Evolutionary conservation across 2,888 invertebrate genomes (phyloP).

Genomic region (Leucania comma): DNA sequence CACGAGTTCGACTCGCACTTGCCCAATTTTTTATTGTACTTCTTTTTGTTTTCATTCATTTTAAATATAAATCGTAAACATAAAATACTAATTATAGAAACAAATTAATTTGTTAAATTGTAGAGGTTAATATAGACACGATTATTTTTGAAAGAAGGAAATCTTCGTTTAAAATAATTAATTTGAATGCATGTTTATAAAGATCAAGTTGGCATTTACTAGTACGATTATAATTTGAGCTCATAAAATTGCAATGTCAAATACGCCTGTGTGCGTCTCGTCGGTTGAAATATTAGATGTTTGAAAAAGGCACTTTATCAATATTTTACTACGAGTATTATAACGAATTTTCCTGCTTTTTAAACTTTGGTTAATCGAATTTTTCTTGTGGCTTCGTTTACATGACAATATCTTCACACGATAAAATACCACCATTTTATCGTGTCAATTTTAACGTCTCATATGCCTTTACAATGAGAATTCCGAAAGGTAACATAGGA

Average conservation of each 20-base stretch:
- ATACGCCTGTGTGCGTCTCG: not conserved
- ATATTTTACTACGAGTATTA: not conserved
- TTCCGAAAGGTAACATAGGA: not conserved
- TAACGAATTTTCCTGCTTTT: not conserved
- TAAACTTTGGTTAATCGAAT: too few relatives aligned
- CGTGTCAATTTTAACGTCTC: too few relatives aligned
- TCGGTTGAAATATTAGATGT: conserved; percentile 8
- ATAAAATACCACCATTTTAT: too few relatives aligned
- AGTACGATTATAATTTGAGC: not conserved
- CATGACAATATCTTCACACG: too few relatives aligned
- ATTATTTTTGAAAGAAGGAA: not conserved
- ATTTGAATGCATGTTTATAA: not conserved
- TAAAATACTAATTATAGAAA: too few relatives aligned
- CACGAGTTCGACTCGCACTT: too few relatives aligned
- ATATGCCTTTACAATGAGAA: not conserved
- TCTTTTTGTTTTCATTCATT: too few relatives aligned
- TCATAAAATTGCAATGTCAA: not conserved
- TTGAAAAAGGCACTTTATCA: conserved; percentile 32
- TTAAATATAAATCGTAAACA: too few relatives aligned
- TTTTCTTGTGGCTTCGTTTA: too few relatives aligned
- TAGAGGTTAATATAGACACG: not conserved
- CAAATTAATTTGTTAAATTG: too few relatives aligned
- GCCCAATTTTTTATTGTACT: too few relatives aligned
- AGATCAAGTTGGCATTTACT: not conserved
- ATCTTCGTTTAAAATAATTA: not conserved